These are phyloP conservation scores for Coptotermes formosanus DNA, from an alignment of 1,140 invertebrate species.

Conservation along the genomic window DNA sequence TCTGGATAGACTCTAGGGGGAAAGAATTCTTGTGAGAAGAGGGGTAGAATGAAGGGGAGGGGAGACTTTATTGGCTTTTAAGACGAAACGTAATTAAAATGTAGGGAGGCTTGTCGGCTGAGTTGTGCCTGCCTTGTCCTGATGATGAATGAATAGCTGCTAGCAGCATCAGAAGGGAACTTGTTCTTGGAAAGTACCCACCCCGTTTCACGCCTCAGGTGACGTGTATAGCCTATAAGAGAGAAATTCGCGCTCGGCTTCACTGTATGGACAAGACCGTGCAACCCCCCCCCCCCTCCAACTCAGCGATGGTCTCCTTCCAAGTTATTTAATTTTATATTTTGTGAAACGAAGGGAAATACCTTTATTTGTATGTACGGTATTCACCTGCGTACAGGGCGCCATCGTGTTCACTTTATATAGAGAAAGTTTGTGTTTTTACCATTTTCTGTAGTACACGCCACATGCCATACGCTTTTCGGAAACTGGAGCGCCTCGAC, in stretches of 20 bases:
- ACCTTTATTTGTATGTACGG: not conserved
- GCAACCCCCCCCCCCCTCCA: not conserved
- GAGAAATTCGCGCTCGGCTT: constrained; percentile 11
- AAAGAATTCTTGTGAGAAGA: constrained; percentile 18
- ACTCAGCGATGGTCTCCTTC: not conserved
- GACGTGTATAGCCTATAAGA: constrained; percentile 13
- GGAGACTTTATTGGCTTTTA: constrained; percentile 32
- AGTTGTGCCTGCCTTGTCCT: not conserved
- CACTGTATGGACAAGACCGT: not conserved
- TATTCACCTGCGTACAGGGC: too few species aligned
- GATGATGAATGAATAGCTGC: constrained; percentile 29
- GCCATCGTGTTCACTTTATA: too few species aligned
- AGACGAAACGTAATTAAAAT: constrained; percentile 32
- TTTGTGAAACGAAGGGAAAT: not conserved
- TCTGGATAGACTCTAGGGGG: not conserved
- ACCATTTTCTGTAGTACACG: too few species aligned
- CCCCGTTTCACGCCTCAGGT: constrained; percentile 13
- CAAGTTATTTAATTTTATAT: not conserved
- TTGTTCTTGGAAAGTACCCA: not conserved
- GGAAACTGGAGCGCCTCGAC: too few species aligned
- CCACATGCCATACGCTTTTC: too few species aligned
- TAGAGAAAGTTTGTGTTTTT: too few species aligned
- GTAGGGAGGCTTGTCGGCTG: constrained; percentile 27
- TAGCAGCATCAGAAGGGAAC: not conserved
- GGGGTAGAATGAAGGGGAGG: not conserved